These are phyloP conservation scores for Enteromius paludinosus DNA, from an alignment of 2,797 vertebrate genomes.

Conservation along the genomic window DNA sequence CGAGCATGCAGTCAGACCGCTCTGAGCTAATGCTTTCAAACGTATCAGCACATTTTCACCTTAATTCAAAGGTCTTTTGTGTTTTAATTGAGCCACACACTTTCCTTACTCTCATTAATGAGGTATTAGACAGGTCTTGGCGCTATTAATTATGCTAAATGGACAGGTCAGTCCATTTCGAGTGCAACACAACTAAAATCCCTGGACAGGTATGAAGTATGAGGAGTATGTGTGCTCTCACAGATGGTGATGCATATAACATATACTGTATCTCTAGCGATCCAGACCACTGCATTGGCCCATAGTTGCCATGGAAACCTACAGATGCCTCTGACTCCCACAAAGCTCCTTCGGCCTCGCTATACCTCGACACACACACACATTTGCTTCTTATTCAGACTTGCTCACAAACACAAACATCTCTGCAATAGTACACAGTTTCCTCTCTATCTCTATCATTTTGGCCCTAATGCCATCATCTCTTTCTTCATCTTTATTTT, in stretches of 20 bases:
- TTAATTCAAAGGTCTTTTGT: constrained; percentile 28
- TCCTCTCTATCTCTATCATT: constrained; percentile 26
- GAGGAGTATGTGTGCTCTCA: constrained; percentile 39
- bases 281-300: constrained; percentile 57
- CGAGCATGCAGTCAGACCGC: neutral
- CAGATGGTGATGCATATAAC: constrained; percentile 57
- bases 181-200: constrained; percentile 37
- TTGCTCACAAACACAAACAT: constrained; percentile 33
- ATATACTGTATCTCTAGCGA: constrained; percentile 50
- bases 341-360: constrained; percentile 54
- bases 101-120: constrained; percentile 37
- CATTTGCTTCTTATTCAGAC: constrained; percentile 36
- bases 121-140: constrained; percentile 15
- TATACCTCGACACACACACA: constrained; percentile 24
- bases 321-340: constrained; percentile 60
- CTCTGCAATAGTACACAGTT: constrained; percentile 42
- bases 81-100: constrained; percentile 42
- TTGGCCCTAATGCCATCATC: constrained; percentile 36
- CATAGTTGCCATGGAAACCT: constrained; percentile 62
- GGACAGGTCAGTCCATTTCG: constrained; percentile 36
- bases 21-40: constrained; percentile 15
- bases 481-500: neutral
- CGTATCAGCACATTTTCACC: constrained; percentile 13
- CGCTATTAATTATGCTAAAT: constrained; percentile 44
- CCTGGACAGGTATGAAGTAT: constrained; percentile 32